Conservation (phyloP, 2,888 invertebrate species). For the Pocota personata region DNA sequence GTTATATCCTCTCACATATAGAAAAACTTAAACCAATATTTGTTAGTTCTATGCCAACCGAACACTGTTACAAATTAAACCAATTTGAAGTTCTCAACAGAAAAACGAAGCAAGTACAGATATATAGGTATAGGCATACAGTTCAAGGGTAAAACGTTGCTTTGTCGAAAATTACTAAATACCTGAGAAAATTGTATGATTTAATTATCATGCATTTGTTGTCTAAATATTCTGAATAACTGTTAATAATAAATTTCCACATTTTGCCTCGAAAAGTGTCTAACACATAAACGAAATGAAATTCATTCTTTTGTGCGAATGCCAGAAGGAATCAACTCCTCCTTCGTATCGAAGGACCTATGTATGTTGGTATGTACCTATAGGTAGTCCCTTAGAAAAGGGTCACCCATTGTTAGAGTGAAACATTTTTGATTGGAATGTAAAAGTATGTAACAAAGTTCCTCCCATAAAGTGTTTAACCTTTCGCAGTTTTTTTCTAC, state of each 20-base stretch:
- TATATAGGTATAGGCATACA: not conserved
- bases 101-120: not conserved
- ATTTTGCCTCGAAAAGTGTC: not conserved
- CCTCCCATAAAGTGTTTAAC: not conserved
- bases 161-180: not conserved
- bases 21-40: not conserved
- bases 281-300: not conserved
- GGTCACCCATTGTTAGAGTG: not conserved
- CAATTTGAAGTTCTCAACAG: not conserved
- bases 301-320: constrained; percentile 24
- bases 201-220: constrained; percentile 20
- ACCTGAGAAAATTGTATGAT: not conserved
- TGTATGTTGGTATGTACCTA: no score
- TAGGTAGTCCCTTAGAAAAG: not conserved
- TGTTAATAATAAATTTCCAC: constrained; percentile 1
- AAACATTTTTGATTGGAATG: not conserved
- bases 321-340: constrained; percentile 26
- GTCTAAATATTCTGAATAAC: constrained; percentile 11
- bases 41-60: not conserved
- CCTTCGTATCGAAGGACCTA: not conserved
- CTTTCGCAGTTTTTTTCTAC: not conserved
- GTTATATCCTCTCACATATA: no score
- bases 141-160: not conserved
- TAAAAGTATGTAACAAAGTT: not conserved
- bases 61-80: not conserved